Evolutionary conservation across 37 sponge, comb jelly and placozoan genomes (phyloP), one percentile per base, ranked within the genome.

Genomic region (Sycon ciliatum): DNA sequence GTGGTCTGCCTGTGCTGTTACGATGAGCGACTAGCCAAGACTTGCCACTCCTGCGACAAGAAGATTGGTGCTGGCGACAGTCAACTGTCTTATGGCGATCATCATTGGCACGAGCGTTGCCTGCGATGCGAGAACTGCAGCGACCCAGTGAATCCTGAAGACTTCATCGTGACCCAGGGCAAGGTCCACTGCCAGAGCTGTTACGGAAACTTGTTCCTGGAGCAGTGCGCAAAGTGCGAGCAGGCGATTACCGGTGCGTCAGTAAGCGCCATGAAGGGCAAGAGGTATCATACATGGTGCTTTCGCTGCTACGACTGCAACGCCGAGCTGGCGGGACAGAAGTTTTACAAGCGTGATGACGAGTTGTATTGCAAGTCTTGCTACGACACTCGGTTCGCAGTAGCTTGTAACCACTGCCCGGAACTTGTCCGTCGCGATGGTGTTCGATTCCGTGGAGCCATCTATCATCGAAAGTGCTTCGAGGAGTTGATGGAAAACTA

Each of bases 1-100:
- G 53, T 78, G 36, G 38, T 79, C 68, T 91, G 92, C 55, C 37
- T 42, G 9, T 32, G 28, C 1, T 91, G 92, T 57, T 91, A 79
- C 74, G 54, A 65, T 31, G 71, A 75, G 37, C 39, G 78, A 36
- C 76, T 80, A 7, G 81, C 73, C 31, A 78, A 76, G 28, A 61
- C 61, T 29, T 91, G 83, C 36, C 64, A 76, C 35, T 73, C 58
- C 18, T 87, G 88, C 36, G 58, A 63, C 24, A 60, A 76, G 68
- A 68, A 68, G 0, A 82, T 87, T 29, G 39, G 66, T 4, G 32
- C 76, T 23, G 75, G 74, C 0, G 39, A 62, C 28, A 80, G 60
- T 46, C 71, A 66, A 36, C 27, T 83, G 9, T 61, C 22, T 6
- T 27, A 49, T 24, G 36, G 64, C 38, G 80, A 63, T 9, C 63